These are phyloP conservation scores for Malacoctenus gilli DNA, from an alignment of 2,797 vertebrate genomes.

Conservation along the genomic window DNA sequence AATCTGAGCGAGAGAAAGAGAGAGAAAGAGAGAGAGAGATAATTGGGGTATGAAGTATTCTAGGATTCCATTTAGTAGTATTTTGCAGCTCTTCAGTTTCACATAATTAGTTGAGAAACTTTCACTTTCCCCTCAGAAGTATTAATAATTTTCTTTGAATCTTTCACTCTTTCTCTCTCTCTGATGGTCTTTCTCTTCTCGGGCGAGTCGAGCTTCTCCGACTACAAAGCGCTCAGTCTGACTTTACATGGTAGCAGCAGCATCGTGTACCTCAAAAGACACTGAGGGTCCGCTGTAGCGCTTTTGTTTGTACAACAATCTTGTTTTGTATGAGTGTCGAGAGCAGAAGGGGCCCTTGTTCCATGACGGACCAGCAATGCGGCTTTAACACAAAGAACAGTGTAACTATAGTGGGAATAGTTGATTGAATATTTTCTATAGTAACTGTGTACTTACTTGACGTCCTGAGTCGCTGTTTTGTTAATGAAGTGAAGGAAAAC, in stretches of 20 bases:
- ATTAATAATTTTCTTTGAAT: slow-evolving; percentile 57
- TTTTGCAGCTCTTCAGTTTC: slow-evolving; percentile 39
- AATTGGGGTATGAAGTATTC: slow-evolving; percentile 35
- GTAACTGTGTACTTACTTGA: too few relatives aligned
- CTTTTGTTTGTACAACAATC: slow-evolving; percentile 5
- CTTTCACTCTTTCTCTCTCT: slow-evolving; percentile 24
- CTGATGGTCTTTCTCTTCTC: slow-evolving; percentile 40
- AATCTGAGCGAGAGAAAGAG: background rate
- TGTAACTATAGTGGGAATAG: too few relatives aligned
- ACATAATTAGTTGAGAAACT: slow-evolving; percentile 56
- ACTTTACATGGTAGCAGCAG: background rate
- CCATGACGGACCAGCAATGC: too few relatives aligned
- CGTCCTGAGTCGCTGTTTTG: too few relatives aligned
- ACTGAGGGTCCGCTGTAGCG: background rate
- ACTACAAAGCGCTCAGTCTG: slow-evolving; percentile 17
- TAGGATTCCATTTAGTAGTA: slow-evolving; percentile 34
- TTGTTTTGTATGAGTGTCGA: too few relatives aligned
- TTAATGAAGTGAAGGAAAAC: too few relatives aligned
- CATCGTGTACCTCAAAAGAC: slow-evolving; percentile 1
- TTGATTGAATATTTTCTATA: too few relatives aligned
- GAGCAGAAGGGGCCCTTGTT: too few relatives aligned
- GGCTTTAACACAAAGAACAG: too few relatives aligned
- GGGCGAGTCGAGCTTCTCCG: background rate
- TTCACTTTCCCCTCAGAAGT: slow-evolving; percentile 36
- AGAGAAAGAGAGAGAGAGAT: slow-evolving; percentile 20